Percentiles rank a stretch among this genome's conserved stretches.
These are phyloP conservation scores for Syrmaticus mikado DNA, from an alignment of 2,113 vertebrate genomes.

Conservation along the genomic window DNA sequence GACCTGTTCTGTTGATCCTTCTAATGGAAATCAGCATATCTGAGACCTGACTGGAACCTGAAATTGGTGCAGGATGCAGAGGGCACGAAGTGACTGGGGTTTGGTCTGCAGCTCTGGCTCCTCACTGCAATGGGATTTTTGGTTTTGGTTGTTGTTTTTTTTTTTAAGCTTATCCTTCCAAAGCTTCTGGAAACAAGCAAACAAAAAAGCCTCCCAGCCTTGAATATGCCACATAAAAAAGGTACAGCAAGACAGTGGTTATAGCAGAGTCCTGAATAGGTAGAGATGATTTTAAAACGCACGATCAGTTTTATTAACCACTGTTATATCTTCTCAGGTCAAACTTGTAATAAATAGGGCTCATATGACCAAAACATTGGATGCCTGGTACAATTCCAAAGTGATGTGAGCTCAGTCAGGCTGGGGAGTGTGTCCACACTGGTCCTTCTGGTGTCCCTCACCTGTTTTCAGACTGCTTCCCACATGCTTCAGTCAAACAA, in stretches of 20 bases:
- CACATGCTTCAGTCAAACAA: not conserved
- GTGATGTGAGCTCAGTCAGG: not conserved
- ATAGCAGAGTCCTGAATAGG: not conserved
- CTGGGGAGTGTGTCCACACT: not conserved
- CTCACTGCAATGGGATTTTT: not conserved
- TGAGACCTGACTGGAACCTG: not conserved
- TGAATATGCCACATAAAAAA: not conserved
- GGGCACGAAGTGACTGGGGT: not conserved
- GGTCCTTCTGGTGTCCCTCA: rapidly evolving
- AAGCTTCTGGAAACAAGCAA: not conserved
- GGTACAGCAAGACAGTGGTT: not conserved
- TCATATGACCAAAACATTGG: not conserved
- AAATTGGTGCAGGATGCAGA: not conserved
- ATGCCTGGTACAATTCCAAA: not conserved
- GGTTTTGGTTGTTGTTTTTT: too few species aligned
- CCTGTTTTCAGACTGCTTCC: not conserved
- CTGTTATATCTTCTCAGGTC: not conserved
- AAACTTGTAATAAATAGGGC: not conserved
- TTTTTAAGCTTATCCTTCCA: not conserved
- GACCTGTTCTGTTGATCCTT: not conserved
- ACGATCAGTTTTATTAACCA: not conserved
- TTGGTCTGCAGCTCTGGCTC: not conserved
- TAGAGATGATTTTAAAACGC: not conserved
- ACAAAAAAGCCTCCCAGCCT: not conserved
- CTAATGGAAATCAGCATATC: not conserved